A percentile compares a stretch with the other conserved stretches of the same genome.
These are phyloP conservation scores for Thymelicus sylvestris DNA, from an alignment of 2,888 invertebrate genomes.

Conservation along the genomic window DNA sequence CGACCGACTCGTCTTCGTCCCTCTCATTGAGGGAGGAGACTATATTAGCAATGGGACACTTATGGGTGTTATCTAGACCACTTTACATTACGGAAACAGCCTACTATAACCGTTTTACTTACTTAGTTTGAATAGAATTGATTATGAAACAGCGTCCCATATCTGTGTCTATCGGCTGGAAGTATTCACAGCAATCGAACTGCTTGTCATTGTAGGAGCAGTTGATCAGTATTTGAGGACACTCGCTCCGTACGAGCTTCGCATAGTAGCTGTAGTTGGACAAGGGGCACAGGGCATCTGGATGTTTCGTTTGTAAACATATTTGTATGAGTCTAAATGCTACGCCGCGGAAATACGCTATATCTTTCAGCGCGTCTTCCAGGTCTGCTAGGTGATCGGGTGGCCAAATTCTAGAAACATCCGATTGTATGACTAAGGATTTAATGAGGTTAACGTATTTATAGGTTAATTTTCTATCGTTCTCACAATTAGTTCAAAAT, in stretches of 20 bases:
- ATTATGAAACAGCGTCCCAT: slow-evolving; percentile 85
- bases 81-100: no score
- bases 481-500: no score
- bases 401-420: slow-evolving; percentile 86
- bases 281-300: slow-evolving; percentile 83
- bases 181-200: slow-evolving; percentile 87
- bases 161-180: slow-evolving; percentile 84
- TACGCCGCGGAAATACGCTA: slow-evolving; percentile 88
- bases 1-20: no score
- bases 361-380: slow-evolving; percentile 88
- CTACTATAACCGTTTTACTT: slow-evolving; percentile 44
- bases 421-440: no score
- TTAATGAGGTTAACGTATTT: no score
- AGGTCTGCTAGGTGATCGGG: slow-evolving; percentile 87
- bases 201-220: slow-evolving; percentile 81
- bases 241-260: slow-evolving; percentile 79
- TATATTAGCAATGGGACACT: no score
- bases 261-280: slow-evolving; percentile 86
- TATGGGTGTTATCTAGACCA: no score
- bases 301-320: slow-evolving; percentile 78
- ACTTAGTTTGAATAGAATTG: slow-evolving; percentile 85
- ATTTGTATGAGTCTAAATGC: slow-evolving; percentile 87
- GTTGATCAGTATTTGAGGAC: slow-evolving; percentile 73
- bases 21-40: no score
- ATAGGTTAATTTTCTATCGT: no score